Conservation (phyloP, 1,140 invertebrate species). For the Berghia stephanieae region DNA sequence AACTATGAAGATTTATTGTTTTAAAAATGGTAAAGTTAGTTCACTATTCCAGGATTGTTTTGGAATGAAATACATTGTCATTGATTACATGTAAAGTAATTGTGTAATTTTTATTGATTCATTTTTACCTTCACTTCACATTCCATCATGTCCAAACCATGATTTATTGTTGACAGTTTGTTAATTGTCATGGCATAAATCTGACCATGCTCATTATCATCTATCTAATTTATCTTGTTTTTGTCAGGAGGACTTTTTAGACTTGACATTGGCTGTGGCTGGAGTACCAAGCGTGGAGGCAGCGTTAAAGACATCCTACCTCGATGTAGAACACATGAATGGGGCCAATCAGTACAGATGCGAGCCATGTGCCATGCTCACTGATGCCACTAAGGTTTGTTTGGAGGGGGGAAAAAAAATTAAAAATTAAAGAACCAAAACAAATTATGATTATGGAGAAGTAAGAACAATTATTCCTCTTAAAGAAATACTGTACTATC, state of each 20-base stretch:
- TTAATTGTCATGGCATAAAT: background rate
- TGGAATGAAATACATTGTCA: too few relatives aligned
- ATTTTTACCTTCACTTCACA: too few relatives aligned
- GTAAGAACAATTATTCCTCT: too few relatives aligned
- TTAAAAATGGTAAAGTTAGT: too few relatives aligned
- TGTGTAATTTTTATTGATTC: too few relatives aligned
- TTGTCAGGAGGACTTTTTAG: slow-evolving; percentile 61
- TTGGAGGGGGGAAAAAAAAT: background rate
- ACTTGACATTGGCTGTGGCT: slow-evolving; percentile 59
- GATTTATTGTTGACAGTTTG: too few relatives aligned
- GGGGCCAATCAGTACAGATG: slow-evolving; percentile 64
- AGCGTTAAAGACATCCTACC: slow-evolving; percentile 44
- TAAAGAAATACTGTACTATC: too few relatives aligned
- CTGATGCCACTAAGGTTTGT: slow-evolving; percentile 61
- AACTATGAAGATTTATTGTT: too few relatives aligned
- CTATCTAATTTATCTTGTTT: background rate
- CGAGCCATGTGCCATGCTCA: slow-evolving; percentile 57
- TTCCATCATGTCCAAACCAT: too few relatives aligned
- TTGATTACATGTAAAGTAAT: too few relatives aligned
- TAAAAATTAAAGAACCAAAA: background rate
- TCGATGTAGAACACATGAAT: slow-evolving; percentile 55
- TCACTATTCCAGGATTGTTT: too few relatives aligned
- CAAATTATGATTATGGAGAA: too few relatives aligned
- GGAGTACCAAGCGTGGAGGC: slow-evolving; percentile 48
- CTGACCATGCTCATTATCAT: background rate